Evolutionary conservation across 2,113 vertebrate species (phyloP).

Genomic region (Ceratotherium simum): DNA sequence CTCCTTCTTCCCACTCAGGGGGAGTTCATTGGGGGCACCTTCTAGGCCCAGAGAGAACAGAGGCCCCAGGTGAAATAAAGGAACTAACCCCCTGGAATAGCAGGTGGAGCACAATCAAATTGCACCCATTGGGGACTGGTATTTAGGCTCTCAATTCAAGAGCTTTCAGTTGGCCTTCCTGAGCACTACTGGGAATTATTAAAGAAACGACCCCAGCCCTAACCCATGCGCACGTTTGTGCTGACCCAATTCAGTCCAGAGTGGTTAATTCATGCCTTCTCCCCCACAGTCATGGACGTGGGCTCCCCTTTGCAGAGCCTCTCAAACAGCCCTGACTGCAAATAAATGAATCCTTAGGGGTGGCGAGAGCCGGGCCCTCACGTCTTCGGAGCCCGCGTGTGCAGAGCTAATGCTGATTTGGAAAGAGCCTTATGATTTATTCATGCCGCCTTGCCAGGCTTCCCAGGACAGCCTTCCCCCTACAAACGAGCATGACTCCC

Average conservation of each 20-base stretch:
- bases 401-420: slow-evolving; percentile 55
- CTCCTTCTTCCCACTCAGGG: background rate
- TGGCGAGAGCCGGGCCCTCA: background rate
- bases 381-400: slow-evolving; percentile 13
- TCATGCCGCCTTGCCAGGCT: slow-evolving; percentile 66
- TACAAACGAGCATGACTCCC: slow-evolving; percentile 54
- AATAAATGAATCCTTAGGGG: slow-evolving; percentile 57
- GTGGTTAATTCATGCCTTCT: background rate
- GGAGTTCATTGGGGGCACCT: background rate
- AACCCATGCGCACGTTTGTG: background rate
- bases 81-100: background rate
- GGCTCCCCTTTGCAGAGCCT: background rate
- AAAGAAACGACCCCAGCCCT: background rate
- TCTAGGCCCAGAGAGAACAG: background rate
- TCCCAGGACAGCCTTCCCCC: slow-evolving; percentile 72
- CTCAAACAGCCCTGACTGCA: slow-evolving; percentile 14
- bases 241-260: slow-evolving; percentile 52
- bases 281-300: background rate
- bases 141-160: background rate
- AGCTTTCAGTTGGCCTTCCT: background rate
- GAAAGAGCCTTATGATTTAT: slow-evolving; percentile 78
- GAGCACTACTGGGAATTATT: background rate
- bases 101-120: background rate
- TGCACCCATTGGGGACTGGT: background rate
- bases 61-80: background rate